Conservation (phyloP, 1,140 invertebrate species). For the Hylyphantes graminicola region DNA sequence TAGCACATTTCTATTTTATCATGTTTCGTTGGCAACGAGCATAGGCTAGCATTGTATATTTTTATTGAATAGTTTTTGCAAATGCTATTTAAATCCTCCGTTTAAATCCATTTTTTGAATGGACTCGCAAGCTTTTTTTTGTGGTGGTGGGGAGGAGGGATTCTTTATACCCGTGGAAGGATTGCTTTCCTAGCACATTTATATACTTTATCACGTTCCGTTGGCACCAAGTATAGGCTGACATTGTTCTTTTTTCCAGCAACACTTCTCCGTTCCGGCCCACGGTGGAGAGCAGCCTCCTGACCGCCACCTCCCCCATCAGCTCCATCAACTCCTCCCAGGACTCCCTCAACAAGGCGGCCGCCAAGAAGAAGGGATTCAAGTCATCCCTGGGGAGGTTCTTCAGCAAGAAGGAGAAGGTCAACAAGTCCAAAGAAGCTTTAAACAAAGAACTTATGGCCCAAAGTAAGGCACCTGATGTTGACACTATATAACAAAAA, state of each 20-base stretch:
- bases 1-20: too few relatives aligned
- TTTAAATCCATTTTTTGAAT: too few relatives aligned
- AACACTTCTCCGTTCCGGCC: slow-evolving; percentile 56
- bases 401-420: slow-evolving; percentile 75
- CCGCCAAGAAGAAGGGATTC: slow-evolving; percentile 93
- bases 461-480: slow-evolving; percentile 29
- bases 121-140: too few relatives aligned
- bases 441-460: slow-evolving; percentile 61
- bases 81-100: too few relatives aligned
- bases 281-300: slow-evolving; percentile 46
- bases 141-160: too few relatives aligned
- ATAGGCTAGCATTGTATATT: background rate
- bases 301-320: slow-evolving; percentile 55
- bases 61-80: too few relatives aligned
- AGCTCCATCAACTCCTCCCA: slow-evolving; percentile 66
- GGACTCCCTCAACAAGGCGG: slow-evolving; percentile 68
- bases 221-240: background rate
- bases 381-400: slow-evolving; percentile 94
- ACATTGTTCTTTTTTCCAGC: background rate
- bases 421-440: slow-evolving; percentile 62
- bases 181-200: too few relatives aligned
- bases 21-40: background rate
- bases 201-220: background rate
- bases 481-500: too few relatives aligned
- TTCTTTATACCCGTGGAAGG: too few relatives aligned